phyloP scores from a whole-genome alignment of 2,888 invertebrate genomes.

The Campoplex nolae region DNA sequence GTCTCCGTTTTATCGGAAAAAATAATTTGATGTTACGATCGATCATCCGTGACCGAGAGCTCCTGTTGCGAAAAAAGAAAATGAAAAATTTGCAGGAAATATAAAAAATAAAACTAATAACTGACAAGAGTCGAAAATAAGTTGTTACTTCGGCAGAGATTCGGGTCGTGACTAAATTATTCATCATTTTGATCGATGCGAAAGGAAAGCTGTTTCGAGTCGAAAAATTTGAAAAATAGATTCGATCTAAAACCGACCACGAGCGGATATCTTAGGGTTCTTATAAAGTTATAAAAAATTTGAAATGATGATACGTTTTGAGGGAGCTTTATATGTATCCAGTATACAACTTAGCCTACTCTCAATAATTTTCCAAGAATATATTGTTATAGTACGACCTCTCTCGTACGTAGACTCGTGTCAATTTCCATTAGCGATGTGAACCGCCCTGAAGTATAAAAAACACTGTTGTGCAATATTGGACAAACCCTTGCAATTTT shows the following conservation, averaged over 20 bases:
- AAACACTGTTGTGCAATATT: constrained; percentile 1
- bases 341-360: constrained; percentile 8
- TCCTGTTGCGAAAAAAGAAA: neutral
- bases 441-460: neutral
- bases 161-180: neutral
- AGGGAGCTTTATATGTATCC: neutral
- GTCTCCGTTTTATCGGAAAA: constrained; percentile 28
- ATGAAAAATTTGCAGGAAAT: neutral
- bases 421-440: constrained; percentile 32
- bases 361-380: constrained; percentile 10
- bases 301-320: neutral
- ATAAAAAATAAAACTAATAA: too few relatives aligned
- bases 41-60: constrained; percentile 22
- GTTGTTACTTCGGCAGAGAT: neutral
- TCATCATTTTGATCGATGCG: neutral
- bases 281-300: constrained; percentile 5
- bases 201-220: neutral
- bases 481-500: constrained; percentile 26
- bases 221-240: neutral
- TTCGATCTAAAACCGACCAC: neutral
- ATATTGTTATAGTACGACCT: neutral
- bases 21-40: constrained; percentile 17
- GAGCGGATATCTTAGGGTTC: neutral
- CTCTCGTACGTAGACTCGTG: constrained; percentile 2
- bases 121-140: neutral